phyloP scores from a whole-genome alignment of 2,888 invertebrate species.

The Melieria omissa region DNA sequence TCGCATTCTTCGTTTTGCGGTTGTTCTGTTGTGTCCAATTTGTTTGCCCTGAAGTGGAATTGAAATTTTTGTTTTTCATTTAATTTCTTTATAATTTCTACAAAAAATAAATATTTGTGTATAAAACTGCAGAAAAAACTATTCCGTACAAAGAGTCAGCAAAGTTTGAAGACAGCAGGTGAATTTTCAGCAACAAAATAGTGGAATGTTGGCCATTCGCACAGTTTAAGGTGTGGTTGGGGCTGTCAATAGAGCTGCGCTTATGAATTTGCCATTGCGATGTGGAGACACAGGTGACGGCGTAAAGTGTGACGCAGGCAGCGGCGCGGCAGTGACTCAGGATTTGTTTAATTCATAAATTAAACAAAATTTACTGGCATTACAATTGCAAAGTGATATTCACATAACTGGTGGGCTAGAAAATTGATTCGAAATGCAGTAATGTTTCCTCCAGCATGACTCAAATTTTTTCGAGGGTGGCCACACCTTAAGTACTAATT shows the following conservation, averaged over 20 bases:
- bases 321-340: background rate
- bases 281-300: slow-evolving; percentile 9
- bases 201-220: background rate
- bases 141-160: background rate
- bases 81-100: slow-evolving; percentile 18
- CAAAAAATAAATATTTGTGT: slow-evolving; percentile 2
- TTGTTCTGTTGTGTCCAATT: slow-evolving; percentile 26
- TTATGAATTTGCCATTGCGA: background rate
- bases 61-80: slow-evolving; percentile 21
- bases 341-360: background rate
- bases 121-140: background rate
- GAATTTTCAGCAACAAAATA: background rate
- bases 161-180: background rate
- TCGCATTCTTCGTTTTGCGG: slow-evolving; percentile 1
- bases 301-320: background rate
- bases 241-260: slow-evolving; percentile 14
- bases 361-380: background rate
- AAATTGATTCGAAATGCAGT: too few relatives aligned
- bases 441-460: too few relatives aligned
- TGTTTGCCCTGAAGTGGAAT: slow-evolving; percentile 6
- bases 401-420: too few relatives aligned
- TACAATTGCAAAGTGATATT: background rate
- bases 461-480: too few relatives aligned
- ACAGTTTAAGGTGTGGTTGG: slow-evolving; percentile 31
- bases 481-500: too few relatives aligned